Conservation (phyloP, 1,140 invertebrate species). For the Pararge aegeria region DNA sequence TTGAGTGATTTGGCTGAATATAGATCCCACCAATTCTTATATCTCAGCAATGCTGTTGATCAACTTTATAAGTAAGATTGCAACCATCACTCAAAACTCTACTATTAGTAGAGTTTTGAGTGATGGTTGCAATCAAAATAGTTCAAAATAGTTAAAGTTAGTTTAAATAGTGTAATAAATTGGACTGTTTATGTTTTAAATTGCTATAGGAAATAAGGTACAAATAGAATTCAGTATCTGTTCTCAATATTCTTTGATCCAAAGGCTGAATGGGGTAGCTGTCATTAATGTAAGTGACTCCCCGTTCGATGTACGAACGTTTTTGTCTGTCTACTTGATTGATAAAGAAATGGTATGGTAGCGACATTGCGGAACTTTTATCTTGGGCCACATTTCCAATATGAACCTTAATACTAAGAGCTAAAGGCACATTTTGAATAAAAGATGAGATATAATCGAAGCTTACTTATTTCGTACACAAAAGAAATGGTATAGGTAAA, state of each 20-base stretch:
- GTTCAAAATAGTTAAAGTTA: too few species aligned
- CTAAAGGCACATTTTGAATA: neutral
- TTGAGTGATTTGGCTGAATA: too few species aligned
- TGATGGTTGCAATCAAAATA: too few species aligned
- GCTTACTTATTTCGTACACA: constrained; percentile 1
- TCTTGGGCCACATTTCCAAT: constrained; percentile 2
- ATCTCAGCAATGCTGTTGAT: too few species aligned
- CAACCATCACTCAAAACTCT: too few species aligned
- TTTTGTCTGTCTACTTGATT: constrained; percentile 68
- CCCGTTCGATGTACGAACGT: constrained; percentile 60
- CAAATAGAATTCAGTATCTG: neutral
- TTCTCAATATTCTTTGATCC: constrained; percentile 38
- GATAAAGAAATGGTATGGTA: constrained; percentile 67
- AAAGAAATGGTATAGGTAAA: constrained; percentile 6
- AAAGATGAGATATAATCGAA: neutral
- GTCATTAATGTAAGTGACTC: constrained; percentile 73
- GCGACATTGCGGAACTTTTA: constrained; percentile 49
- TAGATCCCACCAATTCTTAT: too few species aligned
- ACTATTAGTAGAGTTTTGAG: too few species aligned
- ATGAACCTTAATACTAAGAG: neutral
- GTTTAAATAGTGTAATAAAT: too few species aligned
- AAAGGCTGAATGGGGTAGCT: constrained; percentile 49
- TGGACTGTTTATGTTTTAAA: too few species aligned
- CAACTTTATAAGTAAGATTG: too few species aligned
- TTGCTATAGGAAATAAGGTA: too few species aligned